A percentile compares a stretch with the other conserved stretches of the same genome.
These are phyloP conservation scores for Todus mexicanus DNA, from an alignment of 2,797 vertebrate genomes.

Conservation along the genomic window DNA sequence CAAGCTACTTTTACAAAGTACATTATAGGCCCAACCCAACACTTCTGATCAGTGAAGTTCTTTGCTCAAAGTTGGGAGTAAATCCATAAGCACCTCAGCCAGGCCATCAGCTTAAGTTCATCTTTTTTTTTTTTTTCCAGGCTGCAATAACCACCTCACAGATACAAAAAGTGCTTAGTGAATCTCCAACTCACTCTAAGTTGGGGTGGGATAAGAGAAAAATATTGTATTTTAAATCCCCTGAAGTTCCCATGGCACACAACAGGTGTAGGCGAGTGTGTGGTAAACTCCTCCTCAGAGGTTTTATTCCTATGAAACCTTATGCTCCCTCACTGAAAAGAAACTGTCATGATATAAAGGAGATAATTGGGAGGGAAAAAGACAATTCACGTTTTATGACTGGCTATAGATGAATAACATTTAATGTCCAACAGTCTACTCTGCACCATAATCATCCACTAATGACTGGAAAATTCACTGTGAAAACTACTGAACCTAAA, in stretches of 20 bases:
- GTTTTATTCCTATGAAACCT: constrained; percentile 35
- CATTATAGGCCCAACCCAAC: background rate
- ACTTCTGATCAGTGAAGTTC: background rate
- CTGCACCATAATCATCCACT: background rate
- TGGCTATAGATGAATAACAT: background rate
- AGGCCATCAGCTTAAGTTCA: background rate
- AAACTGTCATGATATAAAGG: background rate
- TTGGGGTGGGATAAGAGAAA: background rate
- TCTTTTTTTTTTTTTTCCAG: background rate
- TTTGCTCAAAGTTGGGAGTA: background rate
- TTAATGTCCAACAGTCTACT: background rate
- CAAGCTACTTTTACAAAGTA: background rate
- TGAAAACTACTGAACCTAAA: background rate
- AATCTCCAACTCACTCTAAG: background rate
- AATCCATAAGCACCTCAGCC: background rate
- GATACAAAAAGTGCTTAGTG: background rate
- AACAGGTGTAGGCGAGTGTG: background rate
- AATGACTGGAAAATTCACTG: constrained; percentile 27
- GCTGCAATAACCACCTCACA: background rate
- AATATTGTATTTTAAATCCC: background rate
- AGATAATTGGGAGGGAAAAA: background rate
- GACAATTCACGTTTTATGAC: background rate
- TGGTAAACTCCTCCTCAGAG: background rate
- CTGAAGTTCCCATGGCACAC: background rate
- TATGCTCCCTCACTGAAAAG: background rate